phyloP scores from a whole-genome alignment of 1,140 invertebrate species.

The Acyrthosiphon pisum region DNA sequence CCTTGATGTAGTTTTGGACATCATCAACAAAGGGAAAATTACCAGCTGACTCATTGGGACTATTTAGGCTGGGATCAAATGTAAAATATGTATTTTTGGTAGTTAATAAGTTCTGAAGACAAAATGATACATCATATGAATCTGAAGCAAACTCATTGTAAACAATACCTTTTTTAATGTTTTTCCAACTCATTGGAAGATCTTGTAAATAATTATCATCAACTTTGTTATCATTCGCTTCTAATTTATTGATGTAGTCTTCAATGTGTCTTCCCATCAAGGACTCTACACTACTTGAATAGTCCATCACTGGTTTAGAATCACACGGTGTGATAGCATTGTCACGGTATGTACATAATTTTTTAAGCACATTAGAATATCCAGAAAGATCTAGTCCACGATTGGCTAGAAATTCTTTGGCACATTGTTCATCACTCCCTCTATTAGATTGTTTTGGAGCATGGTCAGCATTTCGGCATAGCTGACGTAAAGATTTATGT shows the following conservation, averaged over 20 bases:
- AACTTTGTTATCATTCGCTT: slow-evolving; percentile 3
- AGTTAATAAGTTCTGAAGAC: slow-evolving; percentile 33
- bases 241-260: slow-evolving; percentile 45
- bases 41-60: not conserved
- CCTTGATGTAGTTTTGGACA: not conserved
- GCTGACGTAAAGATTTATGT: slow-evolving; percentile 49
- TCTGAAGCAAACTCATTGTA: slow-evolving; percentile 47
- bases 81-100: slow-evolving; percentile 22
- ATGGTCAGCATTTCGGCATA: slow-evolving; percentile 39
- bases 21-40: slow-evolving; percentile 21
- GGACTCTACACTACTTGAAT: slow-evolving; percentile 49
- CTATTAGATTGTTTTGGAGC: not conserved
- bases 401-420: slow-evolving; percentile 45
- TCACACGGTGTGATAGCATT: slow-evolving; percentile 3
- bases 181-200: slow-evolving; percentile 11
- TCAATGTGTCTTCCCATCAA: slow-evolving; percentile 45
- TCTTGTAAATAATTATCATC: not conserved
- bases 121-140: slow-evolving; percentile 51
- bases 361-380: slow-evolving; percentile 36
- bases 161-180: slow-evolving; percentile 12
- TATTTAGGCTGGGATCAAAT: not conserved
- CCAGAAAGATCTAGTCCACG: slow-evolving; percentile 27
- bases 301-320: slow-evolving; percentile 42
- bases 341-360: slow-evolving; percentile 12
- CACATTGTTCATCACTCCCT: slow-evolving; percentile 24